Evolutionary conservation across 2,113 vertebrate species (phyloP).

Genomic region (Genyomyrus donnyi): DNA sequence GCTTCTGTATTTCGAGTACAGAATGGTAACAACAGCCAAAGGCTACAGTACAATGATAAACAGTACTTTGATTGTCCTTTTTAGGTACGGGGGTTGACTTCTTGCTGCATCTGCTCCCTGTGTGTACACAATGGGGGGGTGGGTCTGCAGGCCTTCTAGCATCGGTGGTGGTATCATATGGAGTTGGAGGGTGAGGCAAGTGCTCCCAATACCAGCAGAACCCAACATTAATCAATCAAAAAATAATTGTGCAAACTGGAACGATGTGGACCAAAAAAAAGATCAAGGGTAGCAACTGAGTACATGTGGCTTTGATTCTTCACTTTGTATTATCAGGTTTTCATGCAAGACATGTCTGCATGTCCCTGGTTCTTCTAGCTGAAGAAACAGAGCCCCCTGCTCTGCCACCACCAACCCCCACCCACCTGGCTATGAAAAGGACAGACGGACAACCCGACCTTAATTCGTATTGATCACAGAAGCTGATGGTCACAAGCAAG

Average conservation of each 20-base stretch:
- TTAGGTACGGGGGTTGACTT: neutral
- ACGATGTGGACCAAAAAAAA: neutral
- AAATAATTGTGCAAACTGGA: neutral
- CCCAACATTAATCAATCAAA: neutral
- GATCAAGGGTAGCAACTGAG: neutral
- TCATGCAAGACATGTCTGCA: neutral
- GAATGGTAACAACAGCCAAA: neutral
- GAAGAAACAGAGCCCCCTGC: neutral
- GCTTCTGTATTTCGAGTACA: neutral
- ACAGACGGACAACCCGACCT: neutral
- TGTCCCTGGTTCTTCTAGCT: neutral
- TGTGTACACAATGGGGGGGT: neutral
- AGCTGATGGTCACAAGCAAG: neutral
- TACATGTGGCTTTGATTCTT: neutral
- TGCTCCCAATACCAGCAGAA: neutral
- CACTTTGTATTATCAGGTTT: neutral
- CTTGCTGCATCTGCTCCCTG: neutral
- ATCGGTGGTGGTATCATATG: neutral
- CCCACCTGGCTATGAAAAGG: neutral
- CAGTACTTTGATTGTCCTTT: constrained; percentile 1
- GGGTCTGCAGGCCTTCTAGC: neutral
- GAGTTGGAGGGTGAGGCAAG: neutral
- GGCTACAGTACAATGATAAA: constrained; percentile 17
- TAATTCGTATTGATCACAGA: neutral
- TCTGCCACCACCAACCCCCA: neutral